phyloP scores from a whole-genome alignment of 2,888 invertebrate species.

The Autographa pulchrina region DNA sequence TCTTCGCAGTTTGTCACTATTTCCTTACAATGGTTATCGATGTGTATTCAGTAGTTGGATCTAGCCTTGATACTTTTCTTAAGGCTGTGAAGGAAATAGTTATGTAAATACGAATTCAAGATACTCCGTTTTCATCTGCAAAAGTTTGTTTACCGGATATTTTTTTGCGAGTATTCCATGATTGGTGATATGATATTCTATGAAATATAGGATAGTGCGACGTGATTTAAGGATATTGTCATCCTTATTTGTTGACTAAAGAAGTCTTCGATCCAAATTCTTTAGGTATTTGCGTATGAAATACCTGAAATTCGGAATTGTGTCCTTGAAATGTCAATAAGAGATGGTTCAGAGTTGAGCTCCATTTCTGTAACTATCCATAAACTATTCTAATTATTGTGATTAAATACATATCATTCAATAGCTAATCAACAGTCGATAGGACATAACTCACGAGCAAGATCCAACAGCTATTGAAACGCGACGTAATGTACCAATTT shows the following conservation, averaged over 20 bases:
- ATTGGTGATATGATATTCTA: not conserved
- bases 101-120: not conserved
- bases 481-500: constrained; percentile 3
- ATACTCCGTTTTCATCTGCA: not conserved
- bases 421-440: not conserved
- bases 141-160: not conserved
- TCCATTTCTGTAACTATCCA: not conserved
- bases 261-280: not conserved
- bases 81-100: constrained; percentile 6
- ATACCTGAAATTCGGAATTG: not conserved
- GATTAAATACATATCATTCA: not conserved
- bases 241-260: not conserved
- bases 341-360: not conserved
- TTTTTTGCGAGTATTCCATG: not conserved
- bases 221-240: not conserved
- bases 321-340: not conserved
- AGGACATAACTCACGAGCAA: constrained; percentile 2
- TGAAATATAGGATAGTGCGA: not conserved
- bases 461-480: not conserved
- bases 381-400: not conserved
- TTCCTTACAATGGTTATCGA: constrained; percentile 23
- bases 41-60: constrained; percentile 32
- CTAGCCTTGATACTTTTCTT: constrained; percentile 7
- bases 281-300: not conserved
- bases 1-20: constrained; percentile 17